Evolutionary conservation across 2,113 vertebrate genomes (phyloP), one percentile per base, ranked within the genome.

Genomic region (Hypocryptadius cinnamomeus): DNA sequence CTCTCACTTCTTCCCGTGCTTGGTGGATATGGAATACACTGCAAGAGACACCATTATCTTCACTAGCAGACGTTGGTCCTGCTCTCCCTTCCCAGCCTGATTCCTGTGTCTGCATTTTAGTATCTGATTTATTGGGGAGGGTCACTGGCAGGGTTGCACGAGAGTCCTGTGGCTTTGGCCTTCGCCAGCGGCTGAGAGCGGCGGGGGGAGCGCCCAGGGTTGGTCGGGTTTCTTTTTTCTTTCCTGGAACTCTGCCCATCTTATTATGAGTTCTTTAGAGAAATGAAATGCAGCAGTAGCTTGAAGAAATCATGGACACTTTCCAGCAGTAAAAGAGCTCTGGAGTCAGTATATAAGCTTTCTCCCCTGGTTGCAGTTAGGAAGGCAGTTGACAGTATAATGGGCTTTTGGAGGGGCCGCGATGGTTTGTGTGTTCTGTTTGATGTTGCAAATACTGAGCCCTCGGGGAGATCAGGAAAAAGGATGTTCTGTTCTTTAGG

Each of bases 401-500:
- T 97, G 92, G 94, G 95, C 93, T 97, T 98, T 96, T 92, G 96
- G 95, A 97, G 90, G 95, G 95, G 97, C 87, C 44, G 65, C 80
- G 54, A 24, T 97, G 94, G 96, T 97, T 97, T 96, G 91, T 97
- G 30, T 96, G 97, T 96, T 98, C 97, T 96, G 97, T 98, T 98
- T 98, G 97, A 98, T 97, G 97, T 98, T 97, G 95, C 95, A 97
- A 97, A 97, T 96, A 84, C 96, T 87, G 93, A 92, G 95, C 96
- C 98, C 95, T 95, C 19, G 2, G 97, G 98, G 97, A 97, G 94
- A 97, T 89, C 89, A 84, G 96, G 90, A 95, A 91, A 95, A 97
- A 96, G 96, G 96, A 97, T 96, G 96, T 97, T 97, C 97, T 97
- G 95, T 97, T 97, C 97, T 97, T 97, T 80, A 94, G 95, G 96